These are phyloP conservation scores for Anabas testudineus DNA, from an alignment of 2,797 vertebrate species.

Conservation along the genomic window DNA sequence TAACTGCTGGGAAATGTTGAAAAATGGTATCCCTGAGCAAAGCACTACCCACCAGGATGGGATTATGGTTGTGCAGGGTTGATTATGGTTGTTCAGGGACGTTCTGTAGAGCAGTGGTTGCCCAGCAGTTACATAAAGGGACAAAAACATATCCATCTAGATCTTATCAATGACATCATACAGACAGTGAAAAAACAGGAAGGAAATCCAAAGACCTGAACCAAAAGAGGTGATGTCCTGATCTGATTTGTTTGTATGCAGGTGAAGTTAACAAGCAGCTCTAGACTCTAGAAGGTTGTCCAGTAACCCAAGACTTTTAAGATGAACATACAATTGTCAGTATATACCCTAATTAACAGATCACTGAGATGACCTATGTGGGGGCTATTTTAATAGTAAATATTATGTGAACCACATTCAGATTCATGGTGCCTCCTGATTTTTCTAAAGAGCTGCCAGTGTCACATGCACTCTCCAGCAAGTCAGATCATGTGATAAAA, in stretches of 20 bases:
- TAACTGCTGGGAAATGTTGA: neutral
- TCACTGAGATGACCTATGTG: neutral
- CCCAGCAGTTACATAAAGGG: neutral
- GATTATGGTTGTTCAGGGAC: conserved; percentile 7
- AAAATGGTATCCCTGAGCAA: neutral
- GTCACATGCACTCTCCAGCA: neutral
- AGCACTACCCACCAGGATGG: neutral
- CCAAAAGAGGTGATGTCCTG: neutral
- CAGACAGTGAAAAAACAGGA: neutral
- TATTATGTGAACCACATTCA: neutral
- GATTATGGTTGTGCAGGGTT: conserved; percentile 5
- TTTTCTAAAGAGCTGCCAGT: neutral
- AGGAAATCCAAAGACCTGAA: neutral
- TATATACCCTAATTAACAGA: neutral
- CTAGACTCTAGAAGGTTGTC: no score
- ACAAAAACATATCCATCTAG: neutral
- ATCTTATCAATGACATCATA: neutral
- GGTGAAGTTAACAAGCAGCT: no score
- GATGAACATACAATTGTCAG: neutral
- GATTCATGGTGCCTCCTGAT: neutral
- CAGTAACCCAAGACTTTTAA: no score
- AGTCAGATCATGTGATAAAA: neutral
- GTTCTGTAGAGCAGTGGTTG: neutral
- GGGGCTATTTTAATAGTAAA: neutral
- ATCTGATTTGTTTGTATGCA: no score